phyloP scores from a whole-genome alignment of 1,140 invertebrate genomes.

The Sitobion miscanthi region DNA sequence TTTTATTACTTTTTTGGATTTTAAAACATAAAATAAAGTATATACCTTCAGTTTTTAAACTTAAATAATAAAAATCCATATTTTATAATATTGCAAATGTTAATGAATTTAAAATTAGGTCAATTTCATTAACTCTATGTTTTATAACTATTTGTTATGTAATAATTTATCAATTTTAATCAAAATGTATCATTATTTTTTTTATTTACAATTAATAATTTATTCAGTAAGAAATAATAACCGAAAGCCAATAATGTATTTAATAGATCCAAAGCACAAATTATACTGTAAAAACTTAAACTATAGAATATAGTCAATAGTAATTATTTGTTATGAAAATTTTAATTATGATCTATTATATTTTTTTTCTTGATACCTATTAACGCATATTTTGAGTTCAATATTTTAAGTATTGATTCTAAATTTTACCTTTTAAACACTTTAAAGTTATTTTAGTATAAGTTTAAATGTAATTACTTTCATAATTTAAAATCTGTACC shows the following conservation, averaged over 20 bases:
- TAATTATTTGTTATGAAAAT: background rate
- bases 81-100: background rate
- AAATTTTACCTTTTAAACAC: background rate
- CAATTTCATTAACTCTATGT: background rate
- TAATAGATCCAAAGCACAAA: background rate
- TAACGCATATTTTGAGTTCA: background rate
- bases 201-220: conserved; percentile 4
- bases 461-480: background rate
- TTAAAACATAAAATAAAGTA: background rate
- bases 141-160: background rate
- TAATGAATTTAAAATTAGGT: background rate
- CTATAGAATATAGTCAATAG: background rate
- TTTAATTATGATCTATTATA: background rate
- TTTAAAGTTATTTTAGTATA: background rate
- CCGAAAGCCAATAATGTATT: background rate
- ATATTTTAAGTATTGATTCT: background rate
- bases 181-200: background rate
- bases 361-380: background rate
- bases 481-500: background rate
- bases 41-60: background rate
- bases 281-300: background rate
- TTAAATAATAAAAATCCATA: background rate
- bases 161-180: background rate
- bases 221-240: background rate
- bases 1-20: background rate